phyloP scores from a whole-genome alignment of 2,113 vertebrate species.

The Pteruthius melanotis region DNA sequence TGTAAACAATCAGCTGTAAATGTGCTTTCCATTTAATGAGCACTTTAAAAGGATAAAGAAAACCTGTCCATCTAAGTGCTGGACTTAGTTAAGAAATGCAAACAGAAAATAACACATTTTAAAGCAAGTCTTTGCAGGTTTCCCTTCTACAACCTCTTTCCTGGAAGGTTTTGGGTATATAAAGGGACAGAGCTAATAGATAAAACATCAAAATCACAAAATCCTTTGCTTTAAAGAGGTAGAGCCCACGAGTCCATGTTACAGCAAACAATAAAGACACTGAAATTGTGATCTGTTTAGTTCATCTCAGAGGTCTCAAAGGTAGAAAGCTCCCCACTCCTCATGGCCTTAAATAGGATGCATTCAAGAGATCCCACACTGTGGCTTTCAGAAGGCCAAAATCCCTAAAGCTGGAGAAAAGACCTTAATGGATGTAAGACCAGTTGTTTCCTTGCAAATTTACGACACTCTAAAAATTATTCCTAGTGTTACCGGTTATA shows the following conservation, averaged over 20 bases:
- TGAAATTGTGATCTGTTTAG: not conserved
- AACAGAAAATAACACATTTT: not conserved
- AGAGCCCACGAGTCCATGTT: rapidly evolving
- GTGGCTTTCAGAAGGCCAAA: not conserved
- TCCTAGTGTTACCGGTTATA: not conserved
- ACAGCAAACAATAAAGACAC: not conserved
- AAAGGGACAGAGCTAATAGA: not conserved
- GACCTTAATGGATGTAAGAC: not conserved
- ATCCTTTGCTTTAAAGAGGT: not conserved
- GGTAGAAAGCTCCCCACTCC: not conserved
- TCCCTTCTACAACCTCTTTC: not conserved
- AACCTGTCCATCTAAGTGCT: not conserved
- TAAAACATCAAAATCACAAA: not conserved
- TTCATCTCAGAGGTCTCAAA: not conserved
- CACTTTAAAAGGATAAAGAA: not conserved
- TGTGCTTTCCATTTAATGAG: not conserved
- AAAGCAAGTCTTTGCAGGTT: not conserved
- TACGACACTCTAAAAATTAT: not conserved
- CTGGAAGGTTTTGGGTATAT: not conserved
- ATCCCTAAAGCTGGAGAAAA: not conserved
- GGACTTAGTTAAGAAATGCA: not conserved
- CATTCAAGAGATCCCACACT: not conserved
- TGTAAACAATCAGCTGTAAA: not conserved
- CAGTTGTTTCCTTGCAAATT: not conserved
- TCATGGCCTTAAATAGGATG: not conserved